phyloP scores from a whole-genome alignment of 1,140 invertebrate genomes.

The Penaeus indicus region DNA sequence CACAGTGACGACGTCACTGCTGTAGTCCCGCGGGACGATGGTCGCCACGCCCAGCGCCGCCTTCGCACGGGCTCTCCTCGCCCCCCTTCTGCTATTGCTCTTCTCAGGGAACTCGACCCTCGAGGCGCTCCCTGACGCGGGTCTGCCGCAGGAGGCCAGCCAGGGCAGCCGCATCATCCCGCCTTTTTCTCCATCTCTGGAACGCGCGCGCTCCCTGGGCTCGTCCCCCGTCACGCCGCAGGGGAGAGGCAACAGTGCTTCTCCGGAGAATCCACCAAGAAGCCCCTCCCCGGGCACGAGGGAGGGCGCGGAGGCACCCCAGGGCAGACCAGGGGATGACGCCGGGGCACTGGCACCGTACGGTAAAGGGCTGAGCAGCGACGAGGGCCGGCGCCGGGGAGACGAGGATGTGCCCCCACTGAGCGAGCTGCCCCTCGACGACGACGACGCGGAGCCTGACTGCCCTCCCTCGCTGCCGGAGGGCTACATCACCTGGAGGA shows the following conservation, averaged over 20 bases:
- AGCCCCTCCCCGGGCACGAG: background rate
- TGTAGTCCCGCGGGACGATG: background rate
- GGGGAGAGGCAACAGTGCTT: background rate
- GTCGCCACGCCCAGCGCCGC: background rate
- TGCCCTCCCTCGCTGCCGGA: conserved; percentile 32
- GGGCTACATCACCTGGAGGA: conserved; percentile 45
- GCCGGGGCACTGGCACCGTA: conserved; percentile 21
- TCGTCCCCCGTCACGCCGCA: conserved; percentile 44
- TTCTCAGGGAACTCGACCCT: background rate
- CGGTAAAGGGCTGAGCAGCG: conserved; percentile 18
- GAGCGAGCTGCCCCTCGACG: conserved; percentile 34
- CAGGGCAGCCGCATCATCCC: conserved; percentile 24
- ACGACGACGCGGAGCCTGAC: conserved; percentile 29
- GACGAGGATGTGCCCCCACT: conserved; percentile 4
- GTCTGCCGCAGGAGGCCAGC: background rate
- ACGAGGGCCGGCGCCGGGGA: background rate
- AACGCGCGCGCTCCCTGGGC: conserved; percentile 36
- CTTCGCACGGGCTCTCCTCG: background rate
- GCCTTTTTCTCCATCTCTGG: conserved; percentile 44
- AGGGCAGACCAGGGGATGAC: background rate
- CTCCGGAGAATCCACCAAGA: background rate
- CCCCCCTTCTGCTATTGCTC: background rate
- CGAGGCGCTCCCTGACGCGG: background rate
- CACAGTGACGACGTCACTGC: conserved; percentile 7
- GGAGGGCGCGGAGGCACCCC: background rate